Percentiles rank a stretch among this genome's conserved stretches.
Evolutionary conservation across 2,113 vertebrate genomes (phyloP).

Genomic region (Eclectus roratus): DNA sequence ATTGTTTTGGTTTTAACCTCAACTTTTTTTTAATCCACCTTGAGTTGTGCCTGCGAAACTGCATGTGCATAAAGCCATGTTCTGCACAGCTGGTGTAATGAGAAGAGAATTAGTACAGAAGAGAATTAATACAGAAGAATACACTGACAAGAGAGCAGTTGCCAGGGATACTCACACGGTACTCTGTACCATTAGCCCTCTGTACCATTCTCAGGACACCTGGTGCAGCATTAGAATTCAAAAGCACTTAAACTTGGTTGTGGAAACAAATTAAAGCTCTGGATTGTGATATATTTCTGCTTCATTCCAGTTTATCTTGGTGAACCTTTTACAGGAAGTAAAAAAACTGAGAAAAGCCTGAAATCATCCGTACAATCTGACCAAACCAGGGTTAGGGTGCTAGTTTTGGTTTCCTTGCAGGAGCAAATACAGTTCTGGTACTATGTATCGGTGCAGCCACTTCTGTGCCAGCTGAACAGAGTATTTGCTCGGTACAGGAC

Average conservation of each 20-base stretch:
- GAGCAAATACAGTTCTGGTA: not conserved
- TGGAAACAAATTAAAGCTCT: not conserved
- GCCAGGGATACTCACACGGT: not conserved
- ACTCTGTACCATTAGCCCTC: not conserved
- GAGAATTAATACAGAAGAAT: not conserved
- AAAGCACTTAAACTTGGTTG: not conserved
- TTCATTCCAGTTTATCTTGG: not conserved
- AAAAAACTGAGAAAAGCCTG: not conserved
- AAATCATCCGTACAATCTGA: not conserved
- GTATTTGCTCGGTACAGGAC: not conserved
- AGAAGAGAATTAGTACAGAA: not conserved
- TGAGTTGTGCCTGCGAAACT: accelerated
- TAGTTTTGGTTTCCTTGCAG: not conserved
- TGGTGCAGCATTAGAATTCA: not conserved
- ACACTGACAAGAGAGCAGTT: not conserved
- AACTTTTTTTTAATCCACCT: not conserved
- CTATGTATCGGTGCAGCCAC: not conserved
- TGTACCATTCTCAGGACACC: not conserved
- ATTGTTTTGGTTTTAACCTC: not conserved
- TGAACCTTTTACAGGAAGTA: not conserved
- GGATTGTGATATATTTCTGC: not conserved
- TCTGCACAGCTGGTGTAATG: not conserved
- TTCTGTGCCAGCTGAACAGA: not conserved
- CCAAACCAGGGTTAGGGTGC: not conserved
- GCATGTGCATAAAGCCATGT: not conserved